A percentile compares a stretch with the other conserved stretches of the same genome.
Conservation (phyloP, 2,797 vertebrate species). For the Hephaestus fuliginosus region DNA sequence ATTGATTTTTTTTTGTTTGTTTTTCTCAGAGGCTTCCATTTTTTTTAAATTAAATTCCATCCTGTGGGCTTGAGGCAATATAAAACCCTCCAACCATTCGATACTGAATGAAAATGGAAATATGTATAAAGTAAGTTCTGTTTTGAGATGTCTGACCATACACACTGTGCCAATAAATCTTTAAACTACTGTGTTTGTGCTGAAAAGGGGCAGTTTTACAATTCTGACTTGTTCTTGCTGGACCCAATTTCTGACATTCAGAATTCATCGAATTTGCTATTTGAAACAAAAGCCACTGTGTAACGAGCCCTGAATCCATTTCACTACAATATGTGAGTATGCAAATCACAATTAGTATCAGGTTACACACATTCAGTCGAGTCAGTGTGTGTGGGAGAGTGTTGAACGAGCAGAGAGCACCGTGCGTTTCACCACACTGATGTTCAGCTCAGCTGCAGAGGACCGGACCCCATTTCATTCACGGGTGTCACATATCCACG, state of each 20-base stretch:
- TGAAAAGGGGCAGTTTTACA: background rate
- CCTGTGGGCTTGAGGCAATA: background rate
- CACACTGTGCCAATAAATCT: background rate
- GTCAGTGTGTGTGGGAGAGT: background rate
- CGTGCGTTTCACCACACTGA: too few species aligned
- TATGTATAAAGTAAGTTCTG: background rate
- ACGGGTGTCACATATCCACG: slow-evolving; percentile 12
- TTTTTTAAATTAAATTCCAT: background rate
- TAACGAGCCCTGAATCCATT: background rate
- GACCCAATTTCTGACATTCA: background rate
- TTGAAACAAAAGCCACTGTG: background rate
- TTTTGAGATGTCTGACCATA: background rate
- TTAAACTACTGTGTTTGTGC: background rate
- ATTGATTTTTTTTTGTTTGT: background rate
- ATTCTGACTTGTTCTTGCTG: background rate
- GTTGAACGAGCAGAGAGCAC: background rate
- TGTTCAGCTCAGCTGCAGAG: background rate
- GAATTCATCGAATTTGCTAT: background rate
- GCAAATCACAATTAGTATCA: background rate
- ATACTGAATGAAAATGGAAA: background rate
- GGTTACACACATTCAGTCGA: background rate
- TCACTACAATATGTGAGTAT: background rate
- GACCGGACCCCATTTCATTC: background rate
- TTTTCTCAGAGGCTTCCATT: background rate
- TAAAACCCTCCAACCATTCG: slow-evolving; percentile 11